Evolutionary conservation across 2,113 vertebrate genomes (phyloP).

Genomic region (rat (Rattus norvegicus)): DNA sequence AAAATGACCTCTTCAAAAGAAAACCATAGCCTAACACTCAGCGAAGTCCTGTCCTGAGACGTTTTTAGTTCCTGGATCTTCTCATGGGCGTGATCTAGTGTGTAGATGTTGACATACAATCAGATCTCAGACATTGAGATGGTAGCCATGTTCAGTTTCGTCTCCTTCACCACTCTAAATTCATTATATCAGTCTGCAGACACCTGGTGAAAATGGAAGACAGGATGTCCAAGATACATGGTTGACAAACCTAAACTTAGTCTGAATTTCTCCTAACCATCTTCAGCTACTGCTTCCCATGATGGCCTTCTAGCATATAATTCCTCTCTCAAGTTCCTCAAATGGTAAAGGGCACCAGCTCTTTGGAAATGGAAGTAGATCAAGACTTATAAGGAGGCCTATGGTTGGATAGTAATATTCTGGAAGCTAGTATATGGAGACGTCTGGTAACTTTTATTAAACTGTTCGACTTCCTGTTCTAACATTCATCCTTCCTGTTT

Average conservation of each 20-base stretch:
- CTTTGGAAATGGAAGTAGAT: not conserved
- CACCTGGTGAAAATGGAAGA: constrained; percentile 11
- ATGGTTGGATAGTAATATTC: not conserved
- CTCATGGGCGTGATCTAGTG: constrained; percentile 46
- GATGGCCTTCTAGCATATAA: not conserved
- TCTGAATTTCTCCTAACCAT: not conserved
- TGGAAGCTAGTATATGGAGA: not conserved
- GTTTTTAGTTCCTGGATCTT: not conserved
- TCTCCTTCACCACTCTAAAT: too few relatives aligned
- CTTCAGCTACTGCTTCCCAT: not conserved
- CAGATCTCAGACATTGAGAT: constrained; percentile 81
- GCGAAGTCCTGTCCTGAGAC: constrained; percentile 37
- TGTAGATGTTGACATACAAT: constrained; percentile 82
- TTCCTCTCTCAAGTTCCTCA: not conserved
- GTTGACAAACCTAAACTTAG: not conserved
- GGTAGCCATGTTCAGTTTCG: not conserved
- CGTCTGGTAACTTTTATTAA: not conserved
- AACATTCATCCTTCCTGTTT: not conserved
- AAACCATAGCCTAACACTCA: constrained; percentile 59
- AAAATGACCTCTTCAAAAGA: too few relatives aligned
- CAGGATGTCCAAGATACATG: not conserved
- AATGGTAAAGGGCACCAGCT: not conserved
- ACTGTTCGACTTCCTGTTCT: not conserved
- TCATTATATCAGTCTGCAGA: not conserved
- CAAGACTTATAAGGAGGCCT: not conserved